Evolutionary conservation across 2,888 invertebrate genomes (phyloP).

Genomic region (Lasioglossum figueresi): DNA sequence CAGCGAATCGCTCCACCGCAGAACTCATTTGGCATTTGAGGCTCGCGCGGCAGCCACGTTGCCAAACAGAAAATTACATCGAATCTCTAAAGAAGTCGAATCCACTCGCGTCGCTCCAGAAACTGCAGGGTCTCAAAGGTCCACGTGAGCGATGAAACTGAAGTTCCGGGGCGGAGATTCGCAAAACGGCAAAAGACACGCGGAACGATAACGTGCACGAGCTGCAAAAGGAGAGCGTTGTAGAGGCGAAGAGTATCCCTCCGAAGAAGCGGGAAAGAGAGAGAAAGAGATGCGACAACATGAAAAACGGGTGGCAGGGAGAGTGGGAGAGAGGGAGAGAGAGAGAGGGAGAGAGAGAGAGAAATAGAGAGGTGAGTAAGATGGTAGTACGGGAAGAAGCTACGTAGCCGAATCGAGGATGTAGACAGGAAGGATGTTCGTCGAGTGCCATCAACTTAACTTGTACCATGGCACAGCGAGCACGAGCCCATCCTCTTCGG

Average conservation of each 20-base stretch:
- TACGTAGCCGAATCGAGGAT: constrained; percentile 69
- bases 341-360: not conserved
- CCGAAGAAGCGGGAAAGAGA: not conserved
- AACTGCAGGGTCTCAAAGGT: not conserved
- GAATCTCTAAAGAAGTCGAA: not conserved
- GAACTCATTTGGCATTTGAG: not conserved
- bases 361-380: constrained; percentile 42
- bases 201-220: constrained; percentile 19
- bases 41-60: not conserved
- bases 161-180: not conserved
- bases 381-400: constrained; percentile 57
- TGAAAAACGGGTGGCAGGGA: not conserved
- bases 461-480: constrained; percentile 73
- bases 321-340: not conserved
- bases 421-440: constrained; percentile 76
- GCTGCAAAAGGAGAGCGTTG: constrained; percentile 16
- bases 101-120: constrained; percentile 13
- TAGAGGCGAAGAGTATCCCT: not conserved
- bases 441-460: constrained; percentile 80
- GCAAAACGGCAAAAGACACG: constrained; percentile 25
- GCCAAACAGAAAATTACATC: not conserved
- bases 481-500: constrained; percentile 66
- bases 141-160: not conserved
- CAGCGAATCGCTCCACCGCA: not conserved
- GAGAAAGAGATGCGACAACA: not conserved